Percentiles rank a stretch among this genome's conserved stretches.
phyloP scores from a whole-genome alignment of 2,888 invertebrate genomes.

The Eretmocerus hayati region DNA sequence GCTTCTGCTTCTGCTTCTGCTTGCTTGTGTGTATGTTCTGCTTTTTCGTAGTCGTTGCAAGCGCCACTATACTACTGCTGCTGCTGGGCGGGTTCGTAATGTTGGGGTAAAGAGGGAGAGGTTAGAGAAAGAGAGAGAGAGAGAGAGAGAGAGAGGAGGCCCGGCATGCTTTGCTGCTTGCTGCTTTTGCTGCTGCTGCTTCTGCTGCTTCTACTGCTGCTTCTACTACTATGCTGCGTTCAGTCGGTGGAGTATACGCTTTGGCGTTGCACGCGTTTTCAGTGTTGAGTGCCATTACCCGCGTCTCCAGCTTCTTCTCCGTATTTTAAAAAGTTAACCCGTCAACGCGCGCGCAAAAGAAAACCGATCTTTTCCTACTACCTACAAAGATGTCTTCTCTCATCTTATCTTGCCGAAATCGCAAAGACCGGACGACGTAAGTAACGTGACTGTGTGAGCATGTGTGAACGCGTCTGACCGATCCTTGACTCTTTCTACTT shows the following conservation, averaged over 20 bases:
- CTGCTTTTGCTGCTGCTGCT: not conserved
- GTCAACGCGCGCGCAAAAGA: too few relatives aligned
- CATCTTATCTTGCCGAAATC: too few relatives aligned
- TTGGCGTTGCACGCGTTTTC: conserved; percentile 2
- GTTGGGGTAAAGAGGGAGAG: too few relatives aligned
- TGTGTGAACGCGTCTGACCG: not conserved
- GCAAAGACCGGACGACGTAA: too few relatives aligned
- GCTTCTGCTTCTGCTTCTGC: conserved; percentile 14
- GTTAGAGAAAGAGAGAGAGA: conserved; percentile 1
- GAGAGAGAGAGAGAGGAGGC: too few relatives aligned
- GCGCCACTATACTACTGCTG: too few relatives aligned
- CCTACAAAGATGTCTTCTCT: too few relatives aligned
- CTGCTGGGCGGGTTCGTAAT: not conserved
- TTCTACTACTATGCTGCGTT: not conserved
- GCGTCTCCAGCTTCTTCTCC: not conserved
- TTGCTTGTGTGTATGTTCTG: conserved; percentile 6
- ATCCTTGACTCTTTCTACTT: conserved; percentile 17
- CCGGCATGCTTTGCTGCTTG: too few relatives aligned
- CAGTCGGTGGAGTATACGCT: not conserved
- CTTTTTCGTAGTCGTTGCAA: conserved; percentile 12
- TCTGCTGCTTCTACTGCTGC: not conserved
- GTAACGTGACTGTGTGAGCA: too few relatives aligned
- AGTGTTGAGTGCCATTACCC: conserved; percentile 12
- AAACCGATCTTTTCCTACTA: too few relatives aligned
- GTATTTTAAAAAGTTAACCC: too few relatives aligned